Evolutionary conservation across 2,113 vertebrate genomes (phyloP).

Genomic region (Lynx canadensis): DNA sequence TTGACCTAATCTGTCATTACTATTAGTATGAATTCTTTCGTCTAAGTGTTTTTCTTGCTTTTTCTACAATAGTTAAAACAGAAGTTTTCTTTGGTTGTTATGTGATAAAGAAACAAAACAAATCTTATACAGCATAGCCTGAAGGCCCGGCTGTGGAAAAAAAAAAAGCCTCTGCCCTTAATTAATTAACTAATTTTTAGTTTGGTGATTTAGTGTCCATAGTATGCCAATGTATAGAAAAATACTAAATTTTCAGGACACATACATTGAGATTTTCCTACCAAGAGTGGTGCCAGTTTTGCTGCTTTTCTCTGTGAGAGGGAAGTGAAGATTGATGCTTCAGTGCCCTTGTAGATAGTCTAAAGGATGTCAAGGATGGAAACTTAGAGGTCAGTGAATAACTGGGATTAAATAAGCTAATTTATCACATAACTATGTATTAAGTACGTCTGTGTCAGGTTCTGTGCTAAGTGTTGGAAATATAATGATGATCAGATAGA

Average conservation of each 20-base stretch:
- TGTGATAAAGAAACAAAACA: background rate
- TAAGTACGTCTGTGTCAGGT: background rate
- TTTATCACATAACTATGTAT: background rate
- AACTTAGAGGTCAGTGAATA: background rate
- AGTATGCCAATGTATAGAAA: background rate
- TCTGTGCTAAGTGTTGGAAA: background rate
- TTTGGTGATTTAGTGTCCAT: background rate
- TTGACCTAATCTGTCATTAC: background rate
- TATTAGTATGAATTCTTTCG: background rate
- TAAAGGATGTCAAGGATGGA: background rate
- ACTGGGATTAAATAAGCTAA: background rate
- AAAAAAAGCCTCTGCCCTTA: background rate
- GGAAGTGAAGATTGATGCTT: background rate
- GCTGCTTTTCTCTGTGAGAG: background rate
- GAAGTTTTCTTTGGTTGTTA: background rate
- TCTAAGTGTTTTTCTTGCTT: constrained; percentile 13
- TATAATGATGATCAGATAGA: background rate
- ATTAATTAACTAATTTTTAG: constrained; percentile 29
- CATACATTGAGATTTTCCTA: background rate
- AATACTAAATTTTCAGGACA: background rate
- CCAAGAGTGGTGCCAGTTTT: background rate
- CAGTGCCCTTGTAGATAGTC: background rate
- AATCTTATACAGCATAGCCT: background rate
- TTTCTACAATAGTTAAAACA: background rate
- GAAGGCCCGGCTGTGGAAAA: background rate